Evolutionary conservation across 2,888 invertebrate genomes (phyloP), one percentile per base, ranked within the genome.

Genomic region (Trissolcus japonicus): DNA sequence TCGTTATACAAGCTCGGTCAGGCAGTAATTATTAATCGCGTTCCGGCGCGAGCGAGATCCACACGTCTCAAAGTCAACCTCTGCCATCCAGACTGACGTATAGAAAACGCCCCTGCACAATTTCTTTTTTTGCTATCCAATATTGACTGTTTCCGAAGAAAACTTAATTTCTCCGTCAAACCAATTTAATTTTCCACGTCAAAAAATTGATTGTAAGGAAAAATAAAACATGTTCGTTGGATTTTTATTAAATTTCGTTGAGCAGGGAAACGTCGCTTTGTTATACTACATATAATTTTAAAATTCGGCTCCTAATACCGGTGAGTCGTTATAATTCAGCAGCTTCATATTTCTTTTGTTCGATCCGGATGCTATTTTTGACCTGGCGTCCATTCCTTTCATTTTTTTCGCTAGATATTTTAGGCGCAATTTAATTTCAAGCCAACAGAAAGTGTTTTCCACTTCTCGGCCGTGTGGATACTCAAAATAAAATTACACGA

Each of bases 271-370:
- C 21, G 59, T 25, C 59, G 67, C 17, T 14, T 19, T 54, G 68
- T 46, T 4, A 43, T 35, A 9, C 48, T 55, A 54, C 46, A 69
- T 61, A 55, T 48, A 69, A 69, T 69, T 62, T 69, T 69, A 62
- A 61, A 69, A 61, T 69, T 62, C 50, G 48, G 54, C 59, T 61
- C 55, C 14, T 60, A 60, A 48, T 68, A 60, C 48, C 19, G 6
- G 25, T 19, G 48, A 48, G 48, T 48, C 40, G 16, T 21, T 14
- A 46, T 40, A 68, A 54, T 55, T 46, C 16, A 54, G 53, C 35
- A 13, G 46, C 9, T 68, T 54, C 48, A 54, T 61, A 61, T 60
- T 68, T 55, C 68, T 54, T 55, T 11, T 43, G 54, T 68, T 68
- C 48, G 54, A 51, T 54, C 53, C 51, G 7, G 9, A n/a, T 35